A percentile compares a stretch with the other conserved stretches of the same genome.
Evolutionary conservation across 2,888 invertebrate genomes (phyloP).

Genomic region (Netelia inedita): DNA sequence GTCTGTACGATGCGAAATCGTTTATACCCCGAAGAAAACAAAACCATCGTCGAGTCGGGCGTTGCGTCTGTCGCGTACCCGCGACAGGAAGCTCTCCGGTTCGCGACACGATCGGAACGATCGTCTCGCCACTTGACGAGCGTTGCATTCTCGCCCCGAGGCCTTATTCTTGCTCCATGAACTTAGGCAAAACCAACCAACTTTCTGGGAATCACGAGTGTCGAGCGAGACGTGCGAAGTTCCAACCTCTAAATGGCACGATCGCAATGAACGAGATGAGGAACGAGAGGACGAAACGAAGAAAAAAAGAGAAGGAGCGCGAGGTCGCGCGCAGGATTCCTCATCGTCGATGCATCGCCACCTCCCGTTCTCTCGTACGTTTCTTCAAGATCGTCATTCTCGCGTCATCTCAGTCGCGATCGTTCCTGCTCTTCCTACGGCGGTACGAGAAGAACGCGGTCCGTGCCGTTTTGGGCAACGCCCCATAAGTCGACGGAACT

Average conservation of each 20-base stretch:
- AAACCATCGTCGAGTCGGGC: conserved; percentile 32
- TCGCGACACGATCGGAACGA: too few species aligned
- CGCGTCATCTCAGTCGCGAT: background rate
- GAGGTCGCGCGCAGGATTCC: conserved; percentile 56
- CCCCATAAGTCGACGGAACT: conserved; percentile 35
- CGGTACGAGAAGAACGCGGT: conserved; percentile 30
- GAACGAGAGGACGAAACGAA: background rate
- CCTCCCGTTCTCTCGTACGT: conserved; percentile 9
- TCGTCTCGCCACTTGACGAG: background rate
- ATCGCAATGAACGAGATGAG: background rate
- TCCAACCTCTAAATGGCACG: conserved; percentile 13
- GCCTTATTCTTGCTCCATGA: conserved; percentile 58
- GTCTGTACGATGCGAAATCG: conserved; percentile 14
- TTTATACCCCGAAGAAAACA: background rate
- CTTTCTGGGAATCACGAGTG: conserved; percentile 57
- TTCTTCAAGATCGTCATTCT: conserved; percentile 27
- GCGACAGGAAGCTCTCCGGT: background rate
- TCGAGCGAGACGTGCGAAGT: conserved; percentile 3
- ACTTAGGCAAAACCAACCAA: conserved; percentile 68
- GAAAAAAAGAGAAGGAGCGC: conserved; percentile 4
- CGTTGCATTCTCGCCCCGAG: conserved; percentile 14
- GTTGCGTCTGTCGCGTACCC: conserved; percentile 6
- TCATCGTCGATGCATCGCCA: background rate
- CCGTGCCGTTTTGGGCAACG: conserved; percentile 54
- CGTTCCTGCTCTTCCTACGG: conserved; percentile 4